Percentiles rank a stretch among this genome's conserved stretches.
phyloP scores from a whole-genome alignment of 2,797 vertebrate species.

The Micromesistius poutassou region DNA sequence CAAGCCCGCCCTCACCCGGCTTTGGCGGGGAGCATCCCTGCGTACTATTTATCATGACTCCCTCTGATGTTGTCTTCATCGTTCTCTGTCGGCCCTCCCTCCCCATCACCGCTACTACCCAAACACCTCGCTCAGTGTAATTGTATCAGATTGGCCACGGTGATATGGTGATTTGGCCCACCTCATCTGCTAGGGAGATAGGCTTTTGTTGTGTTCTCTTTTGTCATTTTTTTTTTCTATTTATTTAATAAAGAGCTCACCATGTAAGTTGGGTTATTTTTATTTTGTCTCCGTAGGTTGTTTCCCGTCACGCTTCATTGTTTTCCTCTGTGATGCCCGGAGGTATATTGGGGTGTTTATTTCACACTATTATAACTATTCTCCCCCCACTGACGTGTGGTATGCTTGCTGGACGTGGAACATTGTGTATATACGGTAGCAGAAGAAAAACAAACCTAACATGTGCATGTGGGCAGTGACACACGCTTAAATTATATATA shows the following conservation, averaged over 20 bases:
- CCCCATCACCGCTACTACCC: constrained; percentile 1
- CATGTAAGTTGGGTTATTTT: constrained; percentile 44
- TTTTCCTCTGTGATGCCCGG: constrained; percentile 13
- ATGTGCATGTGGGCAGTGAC: not conserved
- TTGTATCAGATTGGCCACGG: constrained; percentile 70
- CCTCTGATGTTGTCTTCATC: constrained; percentile 70
- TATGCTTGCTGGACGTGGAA: not conserved
- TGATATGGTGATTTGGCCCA: constrained; percentile 41
- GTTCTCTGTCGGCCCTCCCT: constrained; percentile 58
- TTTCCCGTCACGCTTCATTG: constrained; percentile 29
- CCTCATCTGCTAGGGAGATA: constrained; percentile 41
- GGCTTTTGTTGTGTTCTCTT: constrained; percentile 29
- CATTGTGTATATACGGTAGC: not conserved
- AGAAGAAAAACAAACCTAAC: not conserved
- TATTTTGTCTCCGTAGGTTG: constrained; percentile 43
- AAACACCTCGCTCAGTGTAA: constrained; percentile 62
- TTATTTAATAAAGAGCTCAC: constrained; percentile 36
- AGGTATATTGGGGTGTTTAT: constrained; percentile 13
- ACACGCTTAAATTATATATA: not conserved
- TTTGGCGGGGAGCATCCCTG: constrained; percentile 58
- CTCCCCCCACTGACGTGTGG: not conserved
- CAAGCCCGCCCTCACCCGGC: constrained; percentile 41
- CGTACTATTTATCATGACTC: constrained; percentile 64
- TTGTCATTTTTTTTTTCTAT: constrained; percentile 27
- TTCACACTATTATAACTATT: not conserved